A percentile compares a stretch with the other conserved stretches of the same genome.
phyloP scores from a whole-genome alignment of 2,113 vertebrate genomes.

The Turdus rufiventris region DNA sequence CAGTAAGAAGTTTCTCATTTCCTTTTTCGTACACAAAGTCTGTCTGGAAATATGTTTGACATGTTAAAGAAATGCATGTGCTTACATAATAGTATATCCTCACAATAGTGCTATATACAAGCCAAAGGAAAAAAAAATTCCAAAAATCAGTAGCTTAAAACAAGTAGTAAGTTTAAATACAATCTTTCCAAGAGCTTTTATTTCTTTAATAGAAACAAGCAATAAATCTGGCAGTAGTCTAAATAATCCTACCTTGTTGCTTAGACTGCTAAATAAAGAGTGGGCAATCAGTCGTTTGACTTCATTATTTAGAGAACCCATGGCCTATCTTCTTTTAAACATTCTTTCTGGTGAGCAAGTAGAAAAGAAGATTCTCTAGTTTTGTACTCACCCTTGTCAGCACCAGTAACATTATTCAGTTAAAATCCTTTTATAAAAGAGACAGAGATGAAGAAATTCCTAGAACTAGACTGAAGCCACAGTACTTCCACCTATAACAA shows the following conservation, averaged over 20 bases:
- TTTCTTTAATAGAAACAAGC: not conserved
- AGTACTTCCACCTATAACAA: not conserved
- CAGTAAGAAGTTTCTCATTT: not conserved
- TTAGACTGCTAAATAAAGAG: not conserved
- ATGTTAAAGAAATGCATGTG: not conserved
- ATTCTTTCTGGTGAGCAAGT: not conserved
- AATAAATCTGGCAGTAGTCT: not conserved
- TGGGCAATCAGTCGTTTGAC: not conserved
- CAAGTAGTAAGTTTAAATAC: not conserved
- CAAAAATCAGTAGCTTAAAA: not conserved
- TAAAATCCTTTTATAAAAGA: not conserved
- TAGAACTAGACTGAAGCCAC: not conserved
- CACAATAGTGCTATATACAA: not conserved
- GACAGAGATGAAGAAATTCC: not conserved
- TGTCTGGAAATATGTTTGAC: slow-evolving; percentile 1
- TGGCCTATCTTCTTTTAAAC: not conserved
- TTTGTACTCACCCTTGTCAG: not conserved
- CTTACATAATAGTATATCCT: not conserved
- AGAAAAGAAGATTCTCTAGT: not conserved
- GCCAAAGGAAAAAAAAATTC: not conserved
- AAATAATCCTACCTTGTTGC: not conserved
- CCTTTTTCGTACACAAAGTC: not conserved
- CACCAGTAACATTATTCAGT: not conserved
- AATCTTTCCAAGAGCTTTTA: not conserved
- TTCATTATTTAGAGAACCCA: not conserved